Base-by-base conservation (phyloP, 2,113 vertebrate genomes). In the Cisticola juncidis region DNA sequence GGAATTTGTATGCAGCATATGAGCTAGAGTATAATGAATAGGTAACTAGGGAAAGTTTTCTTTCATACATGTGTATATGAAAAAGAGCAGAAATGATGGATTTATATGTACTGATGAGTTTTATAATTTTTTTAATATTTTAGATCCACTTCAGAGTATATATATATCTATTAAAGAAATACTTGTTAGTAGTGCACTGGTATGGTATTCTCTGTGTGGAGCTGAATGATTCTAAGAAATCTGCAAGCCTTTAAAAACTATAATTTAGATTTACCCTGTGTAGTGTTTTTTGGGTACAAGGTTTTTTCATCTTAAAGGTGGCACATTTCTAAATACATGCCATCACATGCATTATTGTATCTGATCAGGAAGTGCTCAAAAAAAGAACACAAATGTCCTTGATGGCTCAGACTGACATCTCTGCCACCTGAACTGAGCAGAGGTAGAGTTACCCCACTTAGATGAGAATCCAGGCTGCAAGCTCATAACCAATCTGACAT, bases 381-480 rank as follows among this genome's bases (percentile, higher is more conserved):
- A 86, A 73, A 62, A 60, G 14, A 56, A 12, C 13, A 31, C 2
- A 2, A 7, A 5, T 50, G 24, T 45, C 31, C 28, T 48, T 82
- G 57, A 36, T 48, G 33, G 23, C 36, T 91, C 45, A 69, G 71
- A 54, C 1, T 42, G 62, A 53, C 33, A 38, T 69, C 21, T 80
- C 53, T 69, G n/a, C 31, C 84, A 26, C 19, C 38, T 58, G 53
- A 80, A 76, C 11, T 54, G 54, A 66, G 50, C 33, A 88, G 45
- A 86, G 25, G 33, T 72, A 64, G 64, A 66, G 15, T 51, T 80
- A 80, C 50, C 26, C 36, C 29, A 45, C n/a, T 69, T 11, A 79
- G 83, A 92, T 72, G 72, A 86, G 61, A 94, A 92, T 79, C n/a
- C 80, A 86, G 73, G 73, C 83, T 92, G 91, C 35, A 84, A 81